A percentile compares a stretch with the other conserved stretches of the same genome.
These are phyloP conservation scores for Acanthornis magna DNA, from an alignment of 2,797 vertebrate genomes.

Conservation along the genomic window DNA sequence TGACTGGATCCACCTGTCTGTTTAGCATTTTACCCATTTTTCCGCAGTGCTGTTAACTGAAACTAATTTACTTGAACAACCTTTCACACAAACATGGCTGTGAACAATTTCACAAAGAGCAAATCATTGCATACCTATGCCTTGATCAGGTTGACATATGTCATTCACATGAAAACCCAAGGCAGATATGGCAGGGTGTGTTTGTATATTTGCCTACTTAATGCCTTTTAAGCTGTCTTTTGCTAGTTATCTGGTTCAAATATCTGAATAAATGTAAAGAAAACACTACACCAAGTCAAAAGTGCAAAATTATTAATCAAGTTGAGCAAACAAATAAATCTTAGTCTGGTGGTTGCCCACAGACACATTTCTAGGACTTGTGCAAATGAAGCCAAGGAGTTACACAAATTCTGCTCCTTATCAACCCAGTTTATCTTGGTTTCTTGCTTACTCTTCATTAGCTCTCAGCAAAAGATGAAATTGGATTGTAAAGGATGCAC, in stretches of 20 bases:
- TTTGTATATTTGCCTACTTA: constrained; percentile 47
- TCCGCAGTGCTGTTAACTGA: constrained; percentile 1
- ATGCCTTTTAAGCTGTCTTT: constrained; percentile 64
- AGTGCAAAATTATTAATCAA: constrained; percentile 86
- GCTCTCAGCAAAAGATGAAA: constrained; percentile 67
- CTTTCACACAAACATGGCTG: neutral
- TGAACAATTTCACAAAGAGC: neutral
- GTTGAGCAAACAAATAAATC: constrained; percentile 78
- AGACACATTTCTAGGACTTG: constrained; percentile 46
- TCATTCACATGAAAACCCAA: constrained; percentile 3
- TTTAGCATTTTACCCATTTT: constrained; percentile 35
- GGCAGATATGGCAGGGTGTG: neutral
- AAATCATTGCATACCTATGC: constrained; percentile 1
- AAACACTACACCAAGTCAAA: constrained; percentile 79
- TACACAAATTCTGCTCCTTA: constrained; percentile 70
- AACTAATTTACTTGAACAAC: constrained; percentile 54
- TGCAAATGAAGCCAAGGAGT: constrained; percentile 54
- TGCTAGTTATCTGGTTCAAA: constrained; percentile 73
- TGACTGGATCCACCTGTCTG: constrained; percentile 53
- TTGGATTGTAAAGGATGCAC: constrained; percentile 27
- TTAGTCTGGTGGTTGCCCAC: constrained; percentile 48
- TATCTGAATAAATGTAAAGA: constrained; percentile 75
- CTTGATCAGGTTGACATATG: constrained; percentile 27
- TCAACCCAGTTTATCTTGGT: constrained; percentile 78
- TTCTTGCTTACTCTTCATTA: constrained; percentile 76